Evolutionary conservation across 2,888 invertebrate species (phyloP).

Genomic region (Lysandra bellargus): DNA sequence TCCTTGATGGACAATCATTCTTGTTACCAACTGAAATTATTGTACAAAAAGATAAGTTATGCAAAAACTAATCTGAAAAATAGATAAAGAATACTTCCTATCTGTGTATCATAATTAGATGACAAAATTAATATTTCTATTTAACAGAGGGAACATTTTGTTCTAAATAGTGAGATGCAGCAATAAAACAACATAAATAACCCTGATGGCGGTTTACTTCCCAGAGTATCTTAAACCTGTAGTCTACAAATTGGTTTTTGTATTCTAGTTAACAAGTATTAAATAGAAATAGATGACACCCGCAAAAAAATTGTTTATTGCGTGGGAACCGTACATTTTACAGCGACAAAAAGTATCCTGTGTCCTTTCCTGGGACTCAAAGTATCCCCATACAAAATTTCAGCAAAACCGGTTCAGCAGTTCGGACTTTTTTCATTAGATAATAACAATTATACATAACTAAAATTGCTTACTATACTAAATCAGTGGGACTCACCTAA

Average conservation of each 20-base stretch:
- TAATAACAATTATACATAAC: too few relatives aligned
- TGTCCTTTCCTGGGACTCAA: too few relatives aligned
- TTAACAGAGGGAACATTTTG: not conserved
- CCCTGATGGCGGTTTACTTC: not conserved
- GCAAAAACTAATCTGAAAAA: not conserved
- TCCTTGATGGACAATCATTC: conserved; percentile 95
- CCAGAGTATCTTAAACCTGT: too few relatives aligned
- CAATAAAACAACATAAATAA: conserved; percentile 8
- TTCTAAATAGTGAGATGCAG: not conserved
- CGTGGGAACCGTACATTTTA: too few relatives aligned
- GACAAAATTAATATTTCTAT: not conserved
- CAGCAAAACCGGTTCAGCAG: too few relatives aligned
- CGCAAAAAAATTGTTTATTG: too few relatives aligned
- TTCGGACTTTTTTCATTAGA: too few relatives aligned
- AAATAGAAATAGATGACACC: too few relatives aligned
- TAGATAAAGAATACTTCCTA: not conserved
- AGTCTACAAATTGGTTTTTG: too few relatives aligned
- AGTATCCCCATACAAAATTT: too few relatives aligned
- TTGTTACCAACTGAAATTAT: conserved; percentile 93
- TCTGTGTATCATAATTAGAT: not conserved
- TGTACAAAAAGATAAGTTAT: not conserved
- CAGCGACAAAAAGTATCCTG: too few relatives aligned
- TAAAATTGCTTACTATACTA: not conserved
- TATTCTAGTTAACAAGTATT: too few relatives aligned
- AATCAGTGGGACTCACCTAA: conserved; percentile 83